These are phyloP conservation scores for Pterocles burchelli DNA, from an alignment of 2,113 vertebrate species.

Conservation along the genomic window DNA sequence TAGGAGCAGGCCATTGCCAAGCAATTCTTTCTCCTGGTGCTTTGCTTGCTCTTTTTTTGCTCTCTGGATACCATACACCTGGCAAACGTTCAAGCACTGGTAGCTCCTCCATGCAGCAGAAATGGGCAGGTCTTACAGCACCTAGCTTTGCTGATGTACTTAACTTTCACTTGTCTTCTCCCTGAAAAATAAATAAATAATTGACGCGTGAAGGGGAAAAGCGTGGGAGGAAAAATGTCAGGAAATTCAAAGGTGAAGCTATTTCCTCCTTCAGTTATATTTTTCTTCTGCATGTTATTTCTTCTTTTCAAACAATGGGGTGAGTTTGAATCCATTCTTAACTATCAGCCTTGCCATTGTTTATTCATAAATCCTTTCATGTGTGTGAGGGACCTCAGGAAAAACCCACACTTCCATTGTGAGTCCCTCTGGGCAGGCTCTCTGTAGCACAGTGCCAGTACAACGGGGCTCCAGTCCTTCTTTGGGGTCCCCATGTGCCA, in stretches of 20 bases:
- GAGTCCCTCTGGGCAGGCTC: neutral
- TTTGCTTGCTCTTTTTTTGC: neutral
- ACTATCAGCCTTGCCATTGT: conserved; percentile 43
- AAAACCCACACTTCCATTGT: conserved; percentile 37
- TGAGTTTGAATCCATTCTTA: conserved; percentile 59
- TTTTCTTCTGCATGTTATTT: conserved; percentile 62
- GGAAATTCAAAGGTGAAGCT: conserved; percentile 76
- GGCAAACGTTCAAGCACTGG: neutral
- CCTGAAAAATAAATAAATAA: conserved; percentile 64
- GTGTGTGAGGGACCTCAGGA: conserved; percentile 46
- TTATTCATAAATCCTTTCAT: conserved; percentile 62
- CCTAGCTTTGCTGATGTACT: conserved; percentile 24
- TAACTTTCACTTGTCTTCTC: conserved; percentile 67
- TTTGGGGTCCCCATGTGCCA: neutral
- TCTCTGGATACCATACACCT: neutral
- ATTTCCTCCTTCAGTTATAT: conserved; percentile 67
- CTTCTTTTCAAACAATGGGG: conserved; percentile 65
- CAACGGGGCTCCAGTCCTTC: neutral
- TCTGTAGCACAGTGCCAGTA: neutral
- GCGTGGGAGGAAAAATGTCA: conserved; percentile 76
- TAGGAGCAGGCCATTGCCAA: neutral
- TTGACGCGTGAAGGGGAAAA: conserved; percentile 59
- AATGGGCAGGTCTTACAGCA: conserved; percentile 17
- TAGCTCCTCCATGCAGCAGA: neutral
- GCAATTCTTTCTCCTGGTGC: neutral